These are phyloP conservation scores for Drosophila sucinea DNA, from an alignment of 1,140 invertebrate species.

Conservation along the genomic window DNA sequence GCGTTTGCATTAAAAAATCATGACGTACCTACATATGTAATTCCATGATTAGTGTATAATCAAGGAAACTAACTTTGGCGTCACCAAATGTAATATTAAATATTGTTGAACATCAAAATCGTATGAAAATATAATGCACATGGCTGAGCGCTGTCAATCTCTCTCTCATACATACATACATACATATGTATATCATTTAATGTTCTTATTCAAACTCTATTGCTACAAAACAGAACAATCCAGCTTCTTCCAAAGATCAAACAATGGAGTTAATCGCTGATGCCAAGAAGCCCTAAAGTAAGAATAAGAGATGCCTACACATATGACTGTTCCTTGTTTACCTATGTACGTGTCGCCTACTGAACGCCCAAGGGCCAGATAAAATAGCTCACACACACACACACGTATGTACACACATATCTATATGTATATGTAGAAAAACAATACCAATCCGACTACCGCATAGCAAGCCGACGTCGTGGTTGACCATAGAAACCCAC, in stretches of 20 bases:
- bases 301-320: constrained; percentile 3
- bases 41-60: too few relatives aligned
- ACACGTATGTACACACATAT: constrained; percentile 3
- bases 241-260: not conserved
- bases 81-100: too few relatives aligned
- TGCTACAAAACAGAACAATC: constrained; percentile 5
- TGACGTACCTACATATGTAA: too few relatives aligned
- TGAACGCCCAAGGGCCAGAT: constrained; percentile 47
- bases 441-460: constrained; percentile 45
- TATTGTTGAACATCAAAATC: too few relatives aligned
- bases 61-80: too few relatives aligned
- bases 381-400: constrained; percentile 49
- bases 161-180: too few relatives aligned
- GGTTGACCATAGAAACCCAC: constrained; percentile 74
- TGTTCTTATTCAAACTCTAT: constrained; percentile 1
- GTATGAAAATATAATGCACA: too few relatives aligned
- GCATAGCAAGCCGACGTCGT: constrained; percentile 67
- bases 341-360: constrained; percentile 48
- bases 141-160: too few relatives aligned
- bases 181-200: too few relatives aligned
- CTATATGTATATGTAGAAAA: not conserved
- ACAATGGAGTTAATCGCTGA: constrained; percentile 4
- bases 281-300: constrained; percentile 8
- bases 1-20: too few relatives aligned
- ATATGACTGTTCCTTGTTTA: constrained; percentile 38